A percentile compares a stretch with the other conserved stretches of the same genome.
phyloP scores from a whole-genome alignment of 2,113 vertebrate species.

The Anseranas semipalmata region DNA sequence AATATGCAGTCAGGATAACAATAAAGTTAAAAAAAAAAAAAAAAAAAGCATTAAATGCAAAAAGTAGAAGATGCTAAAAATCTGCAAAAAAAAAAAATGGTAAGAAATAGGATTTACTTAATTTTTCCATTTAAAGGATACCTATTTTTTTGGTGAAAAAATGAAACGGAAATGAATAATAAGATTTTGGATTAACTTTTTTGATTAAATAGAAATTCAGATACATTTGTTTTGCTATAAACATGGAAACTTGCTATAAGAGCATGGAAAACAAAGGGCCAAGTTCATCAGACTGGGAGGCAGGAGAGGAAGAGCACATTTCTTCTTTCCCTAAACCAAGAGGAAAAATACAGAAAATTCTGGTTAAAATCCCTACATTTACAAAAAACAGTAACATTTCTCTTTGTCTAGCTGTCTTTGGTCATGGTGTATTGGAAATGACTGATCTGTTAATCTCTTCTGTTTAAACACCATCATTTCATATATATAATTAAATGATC shows the following conservation, averaged over 20 bases:
- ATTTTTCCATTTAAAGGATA: not conserved
- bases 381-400: not conserved
- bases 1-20: not conserved
- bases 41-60: accelerated
- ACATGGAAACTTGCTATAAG: not conserved
- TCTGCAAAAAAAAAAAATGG: not conserved
- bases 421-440: not conserved
- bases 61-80: not conserved
- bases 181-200: accelerated
- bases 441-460: not conserved
- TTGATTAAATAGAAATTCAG: not conserved
- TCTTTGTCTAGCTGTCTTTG: not conserved
- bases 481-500: not conserved
- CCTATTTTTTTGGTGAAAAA: not conserved
- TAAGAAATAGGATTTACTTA: not conserved
- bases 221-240: not conserved
- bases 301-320: not conserved
- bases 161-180: not conserved
- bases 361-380: not conserved
- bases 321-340: not conserved
- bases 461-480: not conserved
- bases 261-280: not conserved
- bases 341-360: not conserved
- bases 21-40: not conserved
- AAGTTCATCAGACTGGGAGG: not conserved